Percentiles rank a stretch among this genome's conserved stretches.
Evolutionary conservation across 2,888 invertebrate genomes (phyloP).

Genomic region (Phyllotreta striolata): DNA sequence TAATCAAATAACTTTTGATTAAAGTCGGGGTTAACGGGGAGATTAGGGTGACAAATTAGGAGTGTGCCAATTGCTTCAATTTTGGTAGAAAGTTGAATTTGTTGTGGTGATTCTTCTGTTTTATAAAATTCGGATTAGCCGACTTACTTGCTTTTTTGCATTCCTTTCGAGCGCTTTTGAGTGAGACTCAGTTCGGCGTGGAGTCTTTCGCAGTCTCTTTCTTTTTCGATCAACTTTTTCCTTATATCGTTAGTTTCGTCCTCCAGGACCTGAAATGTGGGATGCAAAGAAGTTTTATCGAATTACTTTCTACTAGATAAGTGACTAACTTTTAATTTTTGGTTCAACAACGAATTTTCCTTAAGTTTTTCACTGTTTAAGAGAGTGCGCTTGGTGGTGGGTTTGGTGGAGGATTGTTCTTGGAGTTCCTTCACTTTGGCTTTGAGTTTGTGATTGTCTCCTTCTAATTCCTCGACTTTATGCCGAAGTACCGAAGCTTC

Average conservation of each 20-base stretch:
- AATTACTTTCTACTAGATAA: constrained; percentile 14
- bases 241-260: constrained; percentile 78
- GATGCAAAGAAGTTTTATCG: constrained; percentile 46
- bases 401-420: constrained; percentile 69
- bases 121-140: too few relatives aligned
- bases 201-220: constrained; percentile 79
- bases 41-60: too few relatives aligned
- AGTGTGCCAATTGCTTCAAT: neutral
- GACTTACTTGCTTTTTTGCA: constrained; percentile 71
- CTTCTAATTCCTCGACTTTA: constrained; percentile 85
- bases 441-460: constrained; percentile 76
- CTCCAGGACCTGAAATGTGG: constrained; percentile 66
- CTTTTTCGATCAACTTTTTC: constrained; percentile 82
- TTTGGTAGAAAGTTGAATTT: too few relatives aligned
- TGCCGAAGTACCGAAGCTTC: constrained; percentile 83
- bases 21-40: constrained; percentile 6
- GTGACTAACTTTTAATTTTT: constrained; percentile 69
- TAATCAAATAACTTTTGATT: constrained; percentile 40
- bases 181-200: constrained; percentile 74
- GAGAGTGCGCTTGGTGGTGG: constrained; percentile 49
- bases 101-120: too few relatives aligned
- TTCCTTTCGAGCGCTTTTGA: constrained; percentile 68
- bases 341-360: constrained; percentile 67
- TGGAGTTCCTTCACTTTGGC: constrained; percentile 80
- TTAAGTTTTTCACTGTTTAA: constrained; percentile 55